These are phyloP conservation scores for Spinus olivaceus DNA, from an alignment of 2,797 vertebrate species.

Conservation along the genomic window DNA sequence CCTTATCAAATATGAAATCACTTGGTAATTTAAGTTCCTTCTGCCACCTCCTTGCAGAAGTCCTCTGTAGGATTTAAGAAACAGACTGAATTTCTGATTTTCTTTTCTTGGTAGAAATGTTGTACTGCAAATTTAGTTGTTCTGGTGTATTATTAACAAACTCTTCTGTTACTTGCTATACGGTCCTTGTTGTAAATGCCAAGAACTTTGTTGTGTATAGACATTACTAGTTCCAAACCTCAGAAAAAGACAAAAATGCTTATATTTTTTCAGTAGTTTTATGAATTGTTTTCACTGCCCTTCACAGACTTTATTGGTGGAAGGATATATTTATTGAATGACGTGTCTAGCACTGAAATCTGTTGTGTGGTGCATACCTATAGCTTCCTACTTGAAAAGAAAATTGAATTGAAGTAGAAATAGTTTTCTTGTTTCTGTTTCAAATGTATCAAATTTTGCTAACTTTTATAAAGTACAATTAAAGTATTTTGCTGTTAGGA, in stretches of 20 bases:
- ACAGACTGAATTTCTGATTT: background rate
- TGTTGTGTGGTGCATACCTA: background rate
- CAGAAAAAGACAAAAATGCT: background rate
- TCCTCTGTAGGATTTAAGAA: background rate
- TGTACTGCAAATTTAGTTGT: background rate
- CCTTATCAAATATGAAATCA: background rate
- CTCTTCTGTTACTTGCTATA: background rate
- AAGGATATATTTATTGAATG: slow-evolving; percentile 42
- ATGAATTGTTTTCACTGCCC: background rate
- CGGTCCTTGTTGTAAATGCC: background rate
- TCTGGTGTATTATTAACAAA: background rate
- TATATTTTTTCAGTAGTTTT: slow-evolving; percentile 45
- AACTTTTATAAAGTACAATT: slow-evolving; percentile 40
- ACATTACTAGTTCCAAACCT: background rate
- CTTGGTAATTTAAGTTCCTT: background rate
- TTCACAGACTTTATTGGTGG: background rate
- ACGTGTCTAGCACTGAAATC: background rate
- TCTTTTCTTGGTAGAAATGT: background rate
- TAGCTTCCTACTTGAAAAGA: background rate
- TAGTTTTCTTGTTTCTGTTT: slow-evolving; percentile 30
- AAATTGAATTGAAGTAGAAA: slow-evolving; percentile 14
- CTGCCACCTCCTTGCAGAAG: background rate
- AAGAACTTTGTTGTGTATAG: background rate
- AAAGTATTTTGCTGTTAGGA: slow-evolving; percentile 55
- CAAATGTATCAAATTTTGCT: slow-evolving; percentile 31